A percentile compares a stretch with the other conserved stretches of the same genome.
These are phyloP conservation scores for Leptinotarsa lineolata DNA, from an alignment of 1,140 invertebrate genomes.

Conservation along the genomic window DNA sequence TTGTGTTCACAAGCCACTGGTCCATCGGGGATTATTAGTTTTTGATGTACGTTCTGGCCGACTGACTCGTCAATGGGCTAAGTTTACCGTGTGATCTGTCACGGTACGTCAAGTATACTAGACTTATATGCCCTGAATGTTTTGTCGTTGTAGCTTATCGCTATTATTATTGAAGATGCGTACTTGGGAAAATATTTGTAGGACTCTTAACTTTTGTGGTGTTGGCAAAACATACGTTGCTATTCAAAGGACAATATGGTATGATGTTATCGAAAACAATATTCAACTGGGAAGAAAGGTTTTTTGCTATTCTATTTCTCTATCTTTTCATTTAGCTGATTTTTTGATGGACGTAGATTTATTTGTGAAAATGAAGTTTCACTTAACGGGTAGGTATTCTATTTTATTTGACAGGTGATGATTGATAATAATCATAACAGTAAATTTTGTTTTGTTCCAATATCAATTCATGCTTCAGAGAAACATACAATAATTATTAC, in stretches of 20 bases:
- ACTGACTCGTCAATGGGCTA: slow-evolving; percentile 17
- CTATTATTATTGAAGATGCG: background rate
- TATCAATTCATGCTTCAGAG: no score
- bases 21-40: slow-evolving; percentile 28
- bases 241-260: background rate
- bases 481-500: no score
- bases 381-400: no score
- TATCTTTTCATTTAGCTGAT: no score
- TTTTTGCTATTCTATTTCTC: no score
- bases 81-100: slow-evolving; percentile 26
- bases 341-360: no score
- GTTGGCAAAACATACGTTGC: background rate
- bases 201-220: slow-evolving; percentile 10
- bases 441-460: no score
- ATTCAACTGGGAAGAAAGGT: no score
- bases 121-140: background rate
- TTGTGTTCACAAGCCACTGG: slow-evolving; percentile 29
- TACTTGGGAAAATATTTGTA: slow-evolving; percentile 26
- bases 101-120: slow-evolving; percentile 21
- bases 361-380: no score
- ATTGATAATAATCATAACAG: no score
- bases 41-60: slow-evolving; percentile 12
- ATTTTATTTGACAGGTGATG: no score
- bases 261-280: no score
- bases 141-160: slow-evolving; percentile 11